phyloP scores from a whole-genome alignment of 2,797 vertebrate species.

The Aulostomus chinensis region DNA sequence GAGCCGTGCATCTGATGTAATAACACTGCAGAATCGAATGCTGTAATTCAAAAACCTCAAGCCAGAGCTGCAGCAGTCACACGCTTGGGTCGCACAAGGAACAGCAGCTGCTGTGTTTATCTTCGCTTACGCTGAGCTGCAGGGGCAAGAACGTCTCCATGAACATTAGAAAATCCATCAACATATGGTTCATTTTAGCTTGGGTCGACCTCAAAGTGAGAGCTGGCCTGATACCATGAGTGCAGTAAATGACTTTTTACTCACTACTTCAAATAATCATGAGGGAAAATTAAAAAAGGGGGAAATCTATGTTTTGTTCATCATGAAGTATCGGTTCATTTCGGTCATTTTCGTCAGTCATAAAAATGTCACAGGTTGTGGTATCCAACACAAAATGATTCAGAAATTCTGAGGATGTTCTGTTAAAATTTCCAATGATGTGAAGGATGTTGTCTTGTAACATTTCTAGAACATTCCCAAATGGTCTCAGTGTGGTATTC shows the following conservation, averaged over 20 bases:
- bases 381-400: no score
- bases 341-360: no score
- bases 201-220: not conserved
- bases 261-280: not conserved
- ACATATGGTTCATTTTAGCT: constrained; percentile 18
- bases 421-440: no score
- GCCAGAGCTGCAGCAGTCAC: not conserved
- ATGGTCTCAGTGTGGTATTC: no score
- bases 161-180: constrained; percentile 10
- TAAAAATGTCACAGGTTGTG: no score
- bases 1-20: not conserved
- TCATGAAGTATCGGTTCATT: no score
- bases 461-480: no score
- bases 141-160: constrained; percentile 10
- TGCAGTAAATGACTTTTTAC: not conserved
- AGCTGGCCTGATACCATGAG: not conserved
- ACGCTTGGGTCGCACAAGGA: not conserved
- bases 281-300: no score
- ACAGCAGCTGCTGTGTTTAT: constrained; percentile 29
- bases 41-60: not conserved
- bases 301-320: no score
- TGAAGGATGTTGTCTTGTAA: no score
- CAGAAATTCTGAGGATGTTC: no score
- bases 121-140: constrained; percentile 2
- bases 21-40: not conserved